These are phyloP conservation scores for Cassiopea xamachana DNA, from an alignment of 30 jellyfish, hydroid and myxozoan species.

Conservation along the genomic window DNA sequence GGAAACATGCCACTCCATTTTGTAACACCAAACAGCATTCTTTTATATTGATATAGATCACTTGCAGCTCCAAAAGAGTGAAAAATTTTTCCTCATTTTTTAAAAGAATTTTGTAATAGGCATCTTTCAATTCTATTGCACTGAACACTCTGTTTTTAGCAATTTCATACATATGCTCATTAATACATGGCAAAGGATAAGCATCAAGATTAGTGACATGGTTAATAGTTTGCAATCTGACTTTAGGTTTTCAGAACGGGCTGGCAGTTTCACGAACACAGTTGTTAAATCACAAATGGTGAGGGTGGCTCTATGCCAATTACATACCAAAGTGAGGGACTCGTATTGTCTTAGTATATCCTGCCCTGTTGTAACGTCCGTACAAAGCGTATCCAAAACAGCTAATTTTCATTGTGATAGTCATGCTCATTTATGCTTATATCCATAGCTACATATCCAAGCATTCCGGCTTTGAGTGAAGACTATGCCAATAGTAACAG, in stretches of 20 bases:
- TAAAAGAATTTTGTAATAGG: constrained; percentile 56
- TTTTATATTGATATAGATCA: constrained; percentile 27
- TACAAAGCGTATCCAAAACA: constrained; percentile 23
- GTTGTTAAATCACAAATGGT: constrained; percentile 39
- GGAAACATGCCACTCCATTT: constrained; percentile 72
- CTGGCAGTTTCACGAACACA: constrained; percentile 36
- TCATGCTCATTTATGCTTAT: background rate
- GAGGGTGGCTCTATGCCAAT: constrained; percentile 34
- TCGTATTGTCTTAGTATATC: constrained; percentile 48
- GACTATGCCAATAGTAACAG: constrained; percentile 57
- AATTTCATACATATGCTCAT: background rate
- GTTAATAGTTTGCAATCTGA: constrained; percentile 54
- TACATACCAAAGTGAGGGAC: background rate
- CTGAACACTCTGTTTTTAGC: constrained; percentile 36
- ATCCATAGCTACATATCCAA: constrained; percentile 5
- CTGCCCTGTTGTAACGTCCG: constrained; percentile 40
- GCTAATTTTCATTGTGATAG: background rate
- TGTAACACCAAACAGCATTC: constrained; percentile 73
- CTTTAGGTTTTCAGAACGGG: constrained; percentile 51
- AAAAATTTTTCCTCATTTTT: constrained; percentile 9
- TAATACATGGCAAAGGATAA: constrained; percentile 43
- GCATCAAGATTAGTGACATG: constrained; percentile 67
- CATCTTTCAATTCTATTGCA: constrained; percentile 49
- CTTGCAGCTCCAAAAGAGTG: constrained; percentile 47
- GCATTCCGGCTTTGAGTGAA: constrained; percentile 20